A percentile compares a stretch with the other conserved stretches of the same genome.
Conservation (phyloP, 1,140 invertebrate species). For the Papilio polyxenes region DNA sequence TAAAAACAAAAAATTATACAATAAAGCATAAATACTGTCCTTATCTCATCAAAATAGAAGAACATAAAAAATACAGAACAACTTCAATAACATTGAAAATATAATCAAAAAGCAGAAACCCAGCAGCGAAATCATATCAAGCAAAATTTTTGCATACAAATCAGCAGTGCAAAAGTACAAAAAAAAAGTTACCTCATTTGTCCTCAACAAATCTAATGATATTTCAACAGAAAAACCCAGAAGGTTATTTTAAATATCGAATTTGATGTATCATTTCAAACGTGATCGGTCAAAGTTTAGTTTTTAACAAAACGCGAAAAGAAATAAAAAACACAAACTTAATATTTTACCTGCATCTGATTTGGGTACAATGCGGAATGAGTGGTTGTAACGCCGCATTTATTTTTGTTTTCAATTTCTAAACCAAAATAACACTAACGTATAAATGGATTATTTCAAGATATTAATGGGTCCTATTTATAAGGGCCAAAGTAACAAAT, state of each 20-base stretch:
- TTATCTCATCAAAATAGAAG: background rate
- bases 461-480: no score
- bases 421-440: no score
- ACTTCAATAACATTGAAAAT: background rate
- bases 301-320: background rate
- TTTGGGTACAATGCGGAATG: background rate
- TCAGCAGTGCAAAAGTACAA: background rate
- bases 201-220: background rate
- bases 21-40: background rate
- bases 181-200: background rate
- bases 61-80: background rate
- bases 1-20: background rate
- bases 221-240: slow-evolving; percentile 10
- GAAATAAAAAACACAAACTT: background rate
- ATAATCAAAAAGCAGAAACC: background rate
- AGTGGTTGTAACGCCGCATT: background rate
- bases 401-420: no score
- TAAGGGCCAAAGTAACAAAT: no score
- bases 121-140: background rate
- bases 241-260: slow-evolving; percentile 18
- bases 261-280: slow-evolving; percentile 4
- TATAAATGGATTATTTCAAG: background rate
- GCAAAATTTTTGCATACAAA: slow-evolving; percentile 16
- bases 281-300: slow-evolving; percentile 28
- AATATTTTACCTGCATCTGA: background rate